Evolutionary conservation across 2,113 vertebrate genomes (phyloP), one percentile per base, ranked within the genome.

Genomic region (Pristiophorus japonicus): DNA sequence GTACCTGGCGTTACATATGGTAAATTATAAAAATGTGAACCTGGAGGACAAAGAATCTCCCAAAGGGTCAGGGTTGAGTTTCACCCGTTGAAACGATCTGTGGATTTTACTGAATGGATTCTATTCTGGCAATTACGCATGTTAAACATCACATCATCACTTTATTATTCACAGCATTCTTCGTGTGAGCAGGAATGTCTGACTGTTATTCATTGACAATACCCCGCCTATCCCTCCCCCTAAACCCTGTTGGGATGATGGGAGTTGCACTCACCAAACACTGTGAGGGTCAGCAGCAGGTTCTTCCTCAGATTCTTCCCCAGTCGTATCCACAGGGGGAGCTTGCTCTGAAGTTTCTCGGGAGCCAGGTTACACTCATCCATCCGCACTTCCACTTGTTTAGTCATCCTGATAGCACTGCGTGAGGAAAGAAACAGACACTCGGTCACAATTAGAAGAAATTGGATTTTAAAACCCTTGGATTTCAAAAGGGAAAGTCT

Each of bases 311-410:
- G 95, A 18, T 98, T 98, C 97, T 98, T 97, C 88, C 98, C 99
- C 95, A 99, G 92, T 96, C 97, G 96, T 96, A 97, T 97, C 96
- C 98, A 98, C 96, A 98, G 97, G 78, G 98, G 97, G n/a, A 30
- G 38, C 96, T 97, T 97, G 93, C 97, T 98, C 96, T 98, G 97
- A 45, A 98, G 97, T 97, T 99, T 98, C 1, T 98, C 98, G 0
- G 98, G 97, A 96, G 97, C 98, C 96, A 99, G 97, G 95, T 99
- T 98, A 96, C 98, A 99, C 97, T 99, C 98, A 0, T 98, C 98
- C 99, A 99, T 99, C 96, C 99, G 98, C 96, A 99, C 99, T 97
- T 99, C 99, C 96, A 99, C 99, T 98, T 99, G 99, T 98, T 99
- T 99, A 97, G 99, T 99, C 98, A 99, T 99, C 96, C 97, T 98